Base-by-base conservation (phyloP, 2,888 invertebrate genomes). In the Julus scandinavius region DNA sequence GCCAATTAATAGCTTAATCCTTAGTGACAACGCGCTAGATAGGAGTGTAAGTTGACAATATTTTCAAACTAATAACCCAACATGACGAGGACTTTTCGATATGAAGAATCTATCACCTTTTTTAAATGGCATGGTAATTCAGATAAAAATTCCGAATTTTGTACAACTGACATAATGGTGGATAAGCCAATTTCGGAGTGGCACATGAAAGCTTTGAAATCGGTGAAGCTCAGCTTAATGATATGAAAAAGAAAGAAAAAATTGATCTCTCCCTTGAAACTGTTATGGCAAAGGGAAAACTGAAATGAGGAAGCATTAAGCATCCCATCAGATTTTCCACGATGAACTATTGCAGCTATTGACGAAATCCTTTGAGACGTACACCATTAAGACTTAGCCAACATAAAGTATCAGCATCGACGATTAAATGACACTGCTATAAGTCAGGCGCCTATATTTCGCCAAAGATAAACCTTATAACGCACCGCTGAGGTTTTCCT, bases 291-390 rank as follows among this genome's bases (percentile, higher is more conserved):
- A 29, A 29, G 20, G 63, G 80, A 29, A 80, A 80, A 80, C 38
- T 38, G 80, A 80, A 80, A 80, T 80, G 80, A 80, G 80, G 38
- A 80, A 80, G 80, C 80, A 80, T 38, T 80, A 40, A 80, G 38
- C 38, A 38, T 38, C 38, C 80, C 80, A 80, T 38, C 80, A 29
- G 80, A 80, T 80, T 80, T 80, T 38, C 80, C 38, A 15, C 80
- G 80, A 80, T 80, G 80, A 80, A 29, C 80, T 80, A 80, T 80
- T 80, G 80, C 80, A 80, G 80, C 80, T 80, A 80, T 80, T 80
- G 80, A 80, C 80, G 80, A 80, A 40, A 80, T 80, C 80, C 80
- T 80, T 80, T 80, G 80, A 80, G 80, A 80, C 80, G 15, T 80
- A 80, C 15, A 15, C 80, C 80, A 80, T 80, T 80, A 80, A 80